Evolutionary conservation across 2,797 vertebrate species (phyloP), one percentile per base, ranked within the genome.

Genomic region (Mormyrops boulengeri): DNA sequence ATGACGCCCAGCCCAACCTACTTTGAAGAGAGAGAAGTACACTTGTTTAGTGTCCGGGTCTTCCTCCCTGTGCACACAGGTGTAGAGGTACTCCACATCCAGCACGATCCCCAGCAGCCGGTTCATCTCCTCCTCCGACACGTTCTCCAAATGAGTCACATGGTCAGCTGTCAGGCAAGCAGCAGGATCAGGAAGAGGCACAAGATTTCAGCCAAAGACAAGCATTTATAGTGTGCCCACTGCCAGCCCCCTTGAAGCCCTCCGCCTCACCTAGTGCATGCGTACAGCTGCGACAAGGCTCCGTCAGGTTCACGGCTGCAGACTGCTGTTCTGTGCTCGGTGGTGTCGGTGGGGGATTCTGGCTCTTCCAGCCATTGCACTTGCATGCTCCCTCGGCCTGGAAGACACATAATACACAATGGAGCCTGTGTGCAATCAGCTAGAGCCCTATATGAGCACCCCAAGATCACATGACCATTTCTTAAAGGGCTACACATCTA

Each of bases 1-100:
- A 38, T 17, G 66, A 38, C 6, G 38, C 8, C 38, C 34, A n/a
- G 26, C 57, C 38, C 80, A n/a, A 88, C 96, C 95, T 95, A 98
- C 99, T 96, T 99, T 99, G 94, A 99, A 99, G 49, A 99, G 95
- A 89, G 98, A 99, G 93, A 99, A 99, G 96, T 99, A 99, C 92
- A 99, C 98, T 96, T 99, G 98, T 92, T 99, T 99, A 90, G 99
- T 99, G 94, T 99, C 98, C 14, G 98, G 98, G 89, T 99, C 99
- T 94, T 99, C 99, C 94, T 99, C 99, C 93, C 98, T 99, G 94
- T 99, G 98, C 90, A 99, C 98, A 89, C 99, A 99, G 0, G 98
- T 98, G 94, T 99, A 99, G 44, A 99, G 95, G 94, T 99, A 98
- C 90, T 99, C 99, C 93, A 99, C 98, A 90, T 99, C 98, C 94